Percentiles rank a stretch among this genome's conserved stretches.
These are phyloP conservation scores for Buteo buteo DNA, from an alignment of 2,113 vertebrate genomes.

Conservation along the genomic window DNA sequence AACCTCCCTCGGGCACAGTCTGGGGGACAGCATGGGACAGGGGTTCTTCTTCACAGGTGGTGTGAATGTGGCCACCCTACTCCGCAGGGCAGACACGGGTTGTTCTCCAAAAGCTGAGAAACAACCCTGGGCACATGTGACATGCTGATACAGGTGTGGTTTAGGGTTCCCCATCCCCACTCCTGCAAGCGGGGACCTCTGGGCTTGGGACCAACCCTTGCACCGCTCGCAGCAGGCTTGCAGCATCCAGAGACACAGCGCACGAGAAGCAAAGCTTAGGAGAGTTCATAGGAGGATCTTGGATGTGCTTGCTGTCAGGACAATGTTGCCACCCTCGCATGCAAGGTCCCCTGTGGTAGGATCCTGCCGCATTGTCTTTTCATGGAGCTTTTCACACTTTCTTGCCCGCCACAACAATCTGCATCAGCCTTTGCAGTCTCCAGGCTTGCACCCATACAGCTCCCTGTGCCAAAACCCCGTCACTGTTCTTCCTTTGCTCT, in stretches of 20 bases:
- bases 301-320: not conserved
- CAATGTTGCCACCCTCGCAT: accelerated
- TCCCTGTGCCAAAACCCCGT: not conserved
- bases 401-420: not conserved
- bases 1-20: accelerated
- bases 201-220: not conserved
- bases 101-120: not conserved
- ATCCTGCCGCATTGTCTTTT: not conserved
- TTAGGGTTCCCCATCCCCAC: not conserved
- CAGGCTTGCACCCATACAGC: not conserved
- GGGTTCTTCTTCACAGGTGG: not conserved
- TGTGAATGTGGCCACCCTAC: not conserved
- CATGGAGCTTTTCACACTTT: not conserved
- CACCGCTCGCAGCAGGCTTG: not conserved
- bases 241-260: not conserved
- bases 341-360: not conserved
- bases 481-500: not conserved
- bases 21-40: not conserved
- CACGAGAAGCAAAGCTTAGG: accelerated
- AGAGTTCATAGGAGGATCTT: not conserved
- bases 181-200: not conserved
- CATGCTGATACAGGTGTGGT: not conserved
- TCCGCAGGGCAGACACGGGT: accelerated
- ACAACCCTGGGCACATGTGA: accelerated
- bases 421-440: not conserved